Base-by-base conservation (phyloP, 2,888 invertebrate genomes). In the Syrista parreyssii region DNA sequence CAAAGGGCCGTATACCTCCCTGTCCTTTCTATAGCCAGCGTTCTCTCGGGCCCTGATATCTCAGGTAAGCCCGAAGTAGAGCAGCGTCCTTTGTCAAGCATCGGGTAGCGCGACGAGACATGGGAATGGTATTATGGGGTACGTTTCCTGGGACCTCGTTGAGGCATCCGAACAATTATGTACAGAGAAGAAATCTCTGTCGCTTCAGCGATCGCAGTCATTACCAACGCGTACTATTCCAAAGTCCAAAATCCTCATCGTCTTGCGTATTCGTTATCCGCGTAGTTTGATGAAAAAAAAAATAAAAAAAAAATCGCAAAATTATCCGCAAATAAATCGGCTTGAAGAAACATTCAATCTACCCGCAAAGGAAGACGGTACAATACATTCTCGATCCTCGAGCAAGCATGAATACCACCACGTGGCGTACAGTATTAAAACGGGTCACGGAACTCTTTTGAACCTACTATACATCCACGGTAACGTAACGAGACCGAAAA, bases 101-200 rank as follows among this genome's bases (percentile, higher is more conserved):
- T 74, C 74, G 30, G 30, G 12, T 32, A 30, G 35, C 33, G 30
- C 74, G 74, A 74, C 74, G 74, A 74, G n/a, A 33, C 34, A 74
- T 11, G 23, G 36, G 35, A 74, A 74, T 23, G 74, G 23, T 31
- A 71, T 71, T 71, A 71, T 0, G 71, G 71, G 71, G 12, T 31
- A 32, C 33, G 31, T 32, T 31, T 23, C 32, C 71, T 0, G 32
- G 71, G 33, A 30, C 71, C 9, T 3, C 3, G 12, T n/a, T 31
- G 30, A 11, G 30, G 12, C 30, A 33, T 12, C 30, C 23, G 55
- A 55, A 55, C 23, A 55, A 55, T 55, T 23, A 55, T 55, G 23
- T 55, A 55, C 23, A 1, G 2, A 2, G 2, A 55, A 23, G 2
- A 55, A 55, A 55, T 55, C 55, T 55, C 55, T 55, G 55, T 23